Percentiles rank a stretch among this genome's conserved stretches.
These are phyloP conservation scores for Patagioenas fasciata DNA, from an alignment of 2,113 vertebrate species.

Conservation along the genomic window DNA sequence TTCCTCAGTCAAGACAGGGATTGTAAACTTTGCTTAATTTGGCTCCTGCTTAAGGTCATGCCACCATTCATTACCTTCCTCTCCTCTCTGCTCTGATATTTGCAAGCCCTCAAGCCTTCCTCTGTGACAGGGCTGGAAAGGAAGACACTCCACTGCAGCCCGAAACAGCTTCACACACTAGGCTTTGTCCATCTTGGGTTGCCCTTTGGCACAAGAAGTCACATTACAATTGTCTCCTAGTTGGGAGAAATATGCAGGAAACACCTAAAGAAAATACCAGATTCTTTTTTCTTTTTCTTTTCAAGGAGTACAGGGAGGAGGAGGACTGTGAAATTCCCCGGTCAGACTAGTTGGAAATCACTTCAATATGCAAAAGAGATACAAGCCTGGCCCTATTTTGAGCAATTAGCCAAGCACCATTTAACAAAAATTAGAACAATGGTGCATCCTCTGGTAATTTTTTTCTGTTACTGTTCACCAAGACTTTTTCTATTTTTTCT, in stretches of 20 bases:
- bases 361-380: not conserved
- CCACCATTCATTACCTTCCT: not conserved
- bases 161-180: not conserved
- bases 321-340: not conserved
- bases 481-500: not conserved
- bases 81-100: not conserved
- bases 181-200: not conserved
- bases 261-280: not conserved
- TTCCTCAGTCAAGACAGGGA: not conserved
- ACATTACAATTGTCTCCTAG: not conserved
- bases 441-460: not conserved
- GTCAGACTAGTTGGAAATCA: not conserved
- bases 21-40: conserved; percentile 10
- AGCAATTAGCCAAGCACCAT: not conserved
- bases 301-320: not conserved
- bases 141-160: not conserved
- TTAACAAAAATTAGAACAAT: not conserved
- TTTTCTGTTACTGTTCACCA: not conserved
- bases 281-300: not conserved
- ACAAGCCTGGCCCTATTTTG: not conserved
- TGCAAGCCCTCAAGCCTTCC: not conserved
- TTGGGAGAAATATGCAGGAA: not conserved
- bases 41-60: not conserved
- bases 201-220: not conserved
- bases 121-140: not conserved